phyloP scores from a whole-genome alignment of 2,797 vertebrate genomes.

The Sparus aurata region DNA sequence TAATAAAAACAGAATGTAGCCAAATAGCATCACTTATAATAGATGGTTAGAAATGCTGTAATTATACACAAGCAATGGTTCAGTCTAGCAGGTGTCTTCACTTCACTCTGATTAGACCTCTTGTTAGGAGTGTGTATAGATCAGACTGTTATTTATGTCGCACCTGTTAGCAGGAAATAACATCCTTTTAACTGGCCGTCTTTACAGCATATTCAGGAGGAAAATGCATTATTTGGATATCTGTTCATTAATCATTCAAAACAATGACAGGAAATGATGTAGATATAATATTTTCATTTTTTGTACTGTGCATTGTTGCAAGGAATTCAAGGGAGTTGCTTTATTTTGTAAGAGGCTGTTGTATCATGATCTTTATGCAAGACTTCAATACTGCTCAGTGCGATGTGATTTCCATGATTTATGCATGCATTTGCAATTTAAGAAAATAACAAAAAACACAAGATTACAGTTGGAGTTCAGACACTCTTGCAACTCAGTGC shows the following conservation, averaged over 20 bases:
- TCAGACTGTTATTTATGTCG: neutral
- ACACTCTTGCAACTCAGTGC: neutral
- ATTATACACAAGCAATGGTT: neutral
- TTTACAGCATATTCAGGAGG: neutral
- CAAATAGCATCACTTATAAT: neutral
- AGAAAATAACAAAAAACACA: neutral
- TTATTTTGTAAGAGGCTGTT: slow-evolving; percentile 9
- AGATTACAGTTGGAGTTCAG: neutral
- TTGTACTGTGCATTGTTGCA: neutral
- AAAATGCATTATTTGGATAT: neutral
- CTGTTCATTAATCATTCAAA: neutral
- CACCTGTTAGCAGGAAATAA: slow-evolving; percentile 8
- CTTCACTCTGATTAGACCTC: neutral
- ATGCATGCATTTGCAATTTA: neutral
- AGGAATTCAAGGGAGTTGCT: neutral
- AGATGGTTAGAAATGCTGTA: neutral
- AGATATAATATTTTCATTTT: neutral
- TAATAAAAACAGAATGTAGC: neutral
- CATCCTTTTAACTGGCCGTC: too few species aligned
- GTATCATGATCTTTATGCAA: neutral
- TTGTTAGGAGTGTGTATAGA: neutral
- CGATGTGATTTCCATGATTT: neutral
- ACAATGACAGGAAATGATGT: neutral
- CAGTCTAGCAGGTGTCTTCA: neutral
- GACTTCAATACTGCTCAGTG: neutral